Percentiles rank a stretch among this genome's conserved stretches.
Evolutionary conservation across 2,113 vertebrate species (phyloP).

Genomic region (Macquaria ambigua): DNA sequence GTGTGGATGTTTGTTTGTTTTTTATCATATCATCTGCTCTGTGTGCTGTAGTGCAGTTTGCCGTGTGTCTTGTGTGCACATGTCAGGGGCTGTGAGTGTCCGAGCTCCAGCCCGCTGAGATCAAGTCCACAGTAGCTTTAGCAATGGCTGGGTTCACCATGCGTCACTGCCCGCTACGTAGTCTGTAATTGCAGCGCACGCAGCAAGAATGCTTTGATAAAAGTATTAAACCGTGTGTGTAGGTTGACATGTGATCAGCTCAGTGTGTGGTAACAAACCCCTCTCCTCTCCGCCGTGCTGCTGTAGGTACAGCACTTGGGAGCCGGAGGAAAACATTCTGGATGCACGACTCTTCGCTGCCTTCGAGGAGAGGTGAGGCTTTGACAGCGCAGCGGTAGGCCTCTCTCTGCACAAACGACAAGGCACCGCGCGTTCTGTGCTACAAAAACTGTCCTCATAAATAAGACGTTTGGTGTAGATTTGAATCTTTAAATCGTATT

Average conservation of each 20-base stretch:
- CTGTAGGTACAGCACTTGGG: slow-evolving; percentile 98
- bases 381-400: slow-evolving; percentile 71
- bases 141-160: slow-evolving; percentile 70
- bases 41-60: neutral
- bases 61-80: neutral
- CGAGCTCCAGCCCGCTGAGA: neutral
- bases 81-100: neutral
- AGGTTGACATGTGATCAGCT: neutral
- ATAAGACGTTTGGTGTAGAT: neutral
- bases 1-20: slow-evolving; percentile 23
- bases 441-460: neutral
- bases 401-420: slow-evolving; percentile 30
- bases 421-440: slow-evolving; percentile 1
- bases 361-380: slow-evolving; percentile 96
- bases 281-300: slow-evolving; percentile 47
- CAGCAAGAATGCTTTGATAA: slow-evolving; percentile 38
- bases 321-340: slow-evolving; percentile 98
- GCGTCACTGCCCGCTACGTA: slow-evolving; percentile 71
- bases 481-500: neutral
- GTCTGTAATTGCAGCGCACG: slow-evolving; percentile 48
- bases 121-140: slow-evolving; percentile 61
- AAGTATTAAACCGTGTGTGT: slow-evolving; percentile 21
- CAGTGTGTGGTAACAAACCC: neutral
- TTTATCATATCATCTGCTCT: neutral
- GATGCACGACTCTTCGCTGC: slow-evolving; percentile 95